Percentiles rank a stretch among this genome's conserved stretches.
Conservation (phyloP, 1,140 invertebrate species). For the Bombyx mori region DNA sequence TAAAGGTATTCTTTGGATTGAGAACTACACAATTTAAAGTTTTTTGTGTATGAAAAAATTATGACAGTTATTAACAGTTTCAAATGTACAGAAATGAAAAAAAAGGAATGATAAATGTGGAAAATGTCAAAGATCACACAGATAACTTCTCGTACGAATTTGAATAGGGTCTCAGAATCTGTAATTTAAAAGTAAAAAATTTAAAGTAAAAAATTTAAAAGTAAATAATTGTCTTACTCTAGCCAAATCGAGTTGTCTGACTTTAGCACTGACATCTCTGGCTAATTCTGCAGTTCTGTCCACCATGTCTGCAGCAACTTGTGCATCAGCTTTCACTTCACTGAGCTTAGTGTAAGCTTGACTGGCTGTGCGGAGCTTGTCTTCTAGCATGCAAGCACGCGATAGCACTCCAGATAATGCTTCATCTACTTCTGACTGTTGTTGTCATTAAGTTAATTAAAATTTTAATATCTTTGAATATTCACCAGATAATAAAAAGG, state of each 20-base stretch:
- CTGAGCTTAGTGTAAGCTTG: conserved; percentile 58
- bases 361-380: conserved; percentile 51
- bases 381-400: conserved; percentile 48
- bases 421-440: conserved; percentile 53
- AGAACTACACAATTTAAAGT: too few species aligned
- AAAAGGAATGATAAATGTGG: too few species aligned
- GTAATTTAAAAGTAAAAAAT: too few species aligned
- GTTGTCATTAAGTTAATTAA: not conserved
- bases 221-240: conserved; percentile 76
- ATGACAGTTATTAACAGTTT: too few species aligned
- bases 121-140: too few species aligned
- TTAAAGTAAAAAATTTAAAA: not conserved
- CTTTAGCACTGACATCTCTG: conserved; percentile 96
- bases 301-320: conserved; percentile 81
- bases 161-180: too few species aligned
- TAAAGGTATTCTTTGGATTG: too few species aligned
- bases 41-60: too few species aligned
- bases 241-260: conserved; percentile 92
- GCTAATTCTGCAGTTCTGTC: conserved; percentile 90
- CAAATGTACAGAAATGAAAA: too few species aligned
- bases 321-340: conserved; percentile 56
- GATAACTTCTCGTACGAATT: too few species aligned
- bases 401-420: conserved; percentile 43
- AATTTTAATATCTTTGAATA: too few species aligned
- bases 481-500: too few species aligned